Conservation (phyloP, 1,140 invertebrate species). For the Limonius californicus region DNA sequence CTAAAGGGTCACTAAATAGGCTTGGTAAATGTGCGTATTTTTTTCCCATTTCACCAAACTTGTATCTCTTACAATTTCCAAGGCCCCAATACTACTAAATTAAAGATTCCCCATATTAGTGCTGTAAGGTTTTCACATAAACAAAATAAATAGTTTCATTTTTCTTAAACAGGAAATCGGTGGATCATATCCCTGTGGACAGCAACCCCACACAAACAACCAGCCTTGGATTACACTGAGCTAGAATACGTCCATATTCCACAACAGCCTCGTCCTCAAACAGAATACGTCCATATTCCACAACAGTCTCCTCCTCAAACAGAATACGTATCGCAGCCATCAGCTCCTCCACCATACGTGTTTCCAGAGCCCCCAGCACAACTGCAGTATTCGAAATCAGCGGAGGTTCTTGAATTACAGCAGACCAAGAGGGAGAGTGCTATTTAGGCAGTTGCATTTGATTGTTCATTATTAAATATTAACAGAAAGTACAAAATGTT, state of each 20-base stretch:
- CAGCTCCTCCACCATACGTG: slow-evolving; percentile 40
- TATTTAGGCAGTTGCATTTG: slow-evolving; percentile 53
- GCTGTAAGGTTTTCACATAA: too few species aligned
- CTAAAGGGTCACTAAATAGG: too few species aligned
- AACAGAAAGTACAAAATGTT: slow-evolving; percentile 33
- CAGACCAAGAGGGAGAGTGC: slow-evolving; percentile 74
- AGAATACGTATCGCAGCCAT: not conserved
- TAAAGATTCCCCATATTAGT: too few species aligned
- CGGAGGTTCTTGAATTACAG: slow-evolving; percentile 64
- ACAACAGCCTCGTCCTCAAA: not conserved
- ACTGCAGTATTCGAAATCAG: slow-evolving; percentile 21
- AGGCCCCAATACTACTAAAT: too few species aligned
- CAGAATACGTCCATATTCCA: slow-evolving; percentile 20
- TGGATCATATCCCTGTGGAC: slow-evolving; percentile 81
- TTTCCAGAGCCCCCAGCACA: slow-evolving; percentile 39
- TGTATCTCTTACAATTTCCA: too few species aligned
- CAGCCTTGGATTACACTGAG: slow-evolving; percentile 75
- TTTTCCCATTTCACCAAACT: too few species aligned
- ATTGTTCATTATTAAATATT: too few species aligned
- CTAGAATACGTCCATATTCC: slow-evolving; percentile 49
- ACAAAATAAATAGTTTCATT: too few species aligned
- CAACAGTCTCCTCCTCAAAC: not conserved
- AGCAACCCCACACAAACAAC: slow-evolving; percentile 74
- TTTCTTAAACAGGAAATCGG: slow-evolving; percentile 63
- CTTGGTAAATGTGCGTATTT: too few species aligned